Percentiles rank a stretch among this genome's conserved stretches.
phyloP scores from a whole-genome alignment of 2,113 vertebrate species.

The Equus przewalskii region DNA sequence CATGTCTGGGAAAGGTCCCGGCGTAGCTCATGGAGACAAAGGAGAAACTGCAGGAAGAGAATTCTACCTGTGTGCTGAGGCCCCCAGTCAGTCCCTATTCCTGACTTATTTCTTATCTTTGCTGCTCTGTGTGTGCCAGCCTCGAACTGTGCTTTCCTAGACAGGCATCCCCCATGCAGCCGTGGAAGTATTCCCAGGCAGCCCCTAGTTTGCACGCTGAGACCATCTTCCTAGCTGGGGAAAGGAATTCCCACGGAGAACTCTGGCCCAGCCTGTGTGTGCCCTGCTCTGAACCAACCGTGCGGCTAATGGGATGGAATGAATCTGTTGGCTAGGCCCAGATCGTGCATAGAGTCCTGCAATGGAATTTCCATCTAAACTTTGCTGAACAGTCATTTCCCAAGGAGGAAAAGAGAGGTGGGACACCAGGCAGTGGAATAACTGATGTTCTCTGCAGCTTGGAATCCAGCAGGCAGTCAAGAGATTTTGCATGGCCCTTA shows the following conservation, averaged over 20 bases:
- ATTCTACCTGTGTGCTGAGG: too few relatives aligned
- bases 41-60: neutral
- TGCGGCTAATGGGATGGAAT: neutral
- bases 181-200: neutral
- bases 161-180: neutral
- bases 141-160: neutral
- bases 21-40: neutral
- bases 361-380: neutral
- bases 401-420: neutral
- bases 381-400: neutral
- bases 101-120: neutral
- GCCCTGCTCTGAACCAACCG: neutral
- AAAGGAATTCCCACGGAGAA: neutral
- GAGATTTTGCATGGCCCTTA: neutral
- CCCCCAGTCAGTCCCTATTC: accelerated
- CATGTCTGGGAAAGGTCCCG: neutral
- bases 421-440: neutral
- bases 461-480: accelerated
- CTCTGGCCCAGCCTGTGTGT: neutral
- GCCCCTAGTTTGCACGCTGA: neutral
- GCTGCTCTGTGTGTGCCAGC: neutral
- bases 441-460: too few relatives aligned
- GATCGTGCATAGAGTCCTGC: neutral
- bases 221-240: neutral
- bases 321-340: neutral